Evolutionary conservation across 2,797 vertebrate species (phyloP).

Genomic region (Pitangus sulphuratus): DNA sequence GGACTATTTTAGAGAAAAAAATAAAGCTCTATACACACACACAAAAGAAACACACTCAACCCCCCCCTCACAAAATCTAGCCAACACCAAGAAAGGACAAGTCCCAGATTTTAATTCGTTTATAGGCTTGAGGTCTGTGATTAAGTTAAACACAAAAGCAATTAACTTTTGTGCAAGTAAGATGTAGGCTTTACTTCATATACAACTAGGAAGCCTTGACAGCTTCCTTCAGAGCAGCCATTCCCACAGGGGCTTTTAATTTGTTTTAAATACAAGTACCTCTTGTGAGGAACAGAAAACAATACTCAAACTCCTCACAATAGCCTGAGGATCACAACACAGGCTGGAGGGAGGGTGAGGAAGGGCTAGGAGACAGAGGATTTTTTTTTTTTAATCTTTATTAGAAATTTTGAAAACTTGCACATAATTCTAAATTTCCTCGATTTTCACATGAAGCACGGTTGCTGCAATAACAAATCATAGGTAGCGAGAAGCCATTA

Average conservation of each 20-base stretch:
- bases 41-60: background rate
- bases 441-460: background rate
- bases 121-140: background rate
- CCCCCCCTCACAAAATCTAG: background rate
- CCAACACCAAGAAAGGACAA: background rate
- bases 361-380: background rate
- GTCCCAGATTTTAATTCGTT: background rate
- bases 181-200: background rate
- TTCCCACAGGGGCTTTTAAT: conserved; percentile 12
- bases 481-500: background rate
- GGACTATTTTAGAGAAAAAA: background rate
- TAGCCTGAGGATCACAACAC: background rate
- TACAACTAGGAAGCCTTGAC: conserved; percentile 18
- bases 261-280: background rate
- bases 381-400: background rate
- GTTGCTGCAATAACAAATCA: background rate
- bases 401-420: background rate
- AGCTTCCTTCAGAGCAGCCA: background rate
- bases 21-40: background rate
- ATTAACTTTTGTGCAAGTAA: background rate
- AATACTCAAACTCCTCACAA: background rate
- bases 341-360: fast-evolving
- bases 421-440: background rate
- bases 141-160: background rate
- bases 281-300: conserved; percentile 18